Evolutionary conservation across 2,113 vertebrate genomes (phyloP), one percentile per base, ranked within the genome.

Genomic region (Beaufortia kweichowensis): DNA sequence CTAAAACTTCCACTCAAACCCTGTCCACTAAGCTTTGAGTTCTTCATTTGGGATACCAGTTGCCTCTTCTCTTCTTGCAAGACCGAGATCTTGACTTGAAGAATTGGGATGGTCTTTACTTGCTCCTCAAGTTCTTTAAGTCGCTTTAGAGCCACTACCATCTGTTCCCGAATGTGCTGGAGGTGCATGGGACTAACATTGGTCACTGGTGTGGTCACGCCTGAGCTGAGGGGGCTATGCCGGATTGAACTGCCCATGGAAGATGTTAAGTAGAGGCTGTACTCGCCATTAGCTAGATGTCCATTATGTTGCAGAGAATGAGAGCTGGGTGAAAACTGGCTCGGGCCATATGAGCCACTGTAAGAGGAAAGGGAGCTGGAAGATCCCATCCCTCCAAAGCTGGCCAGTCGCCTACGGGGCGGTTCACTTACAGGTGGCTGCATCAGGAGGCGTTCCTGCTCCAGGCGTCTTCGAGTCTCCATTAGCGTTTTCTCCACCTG

Each of bases 401-500:
- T 98, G 84, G 96, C 96, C 19, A 98, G 93, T 6, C 96, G 95
- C 48, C 96, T 92, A n/a, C 94, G 94, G 29, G 90, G 87, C 23
- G 90, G 88, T 59, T 97, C 96, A 2, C 86, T 85, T 12, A 70
- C 60, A 11, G 67, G 86, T 0, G 92, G 92, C 85, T 97, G 96
- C 94, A 95, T 92, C 79, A 93, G 89, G 77, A 90, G 82, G n/a
- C 91, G 93, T 83, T 98, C 96, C 89, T 99, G 96, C 56, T 99
- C 97, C 0, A 99, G 92, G 19, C 97, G 90, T 23, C 93, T 90
- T 8, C 96, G 93, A 0, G 97, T 99, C 90, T 99, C 97, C 96
- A 99, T 99, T 50, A 99, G 93, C 0, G 97, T 99, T 90, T 95
- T 97, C 86, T 97, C 98, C 83, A 99, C 96, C 82, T 94, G 95